Conservation (phyloP, 2,797 vertebrate genomes). For the Cephalopachus bancanus region DNA sequence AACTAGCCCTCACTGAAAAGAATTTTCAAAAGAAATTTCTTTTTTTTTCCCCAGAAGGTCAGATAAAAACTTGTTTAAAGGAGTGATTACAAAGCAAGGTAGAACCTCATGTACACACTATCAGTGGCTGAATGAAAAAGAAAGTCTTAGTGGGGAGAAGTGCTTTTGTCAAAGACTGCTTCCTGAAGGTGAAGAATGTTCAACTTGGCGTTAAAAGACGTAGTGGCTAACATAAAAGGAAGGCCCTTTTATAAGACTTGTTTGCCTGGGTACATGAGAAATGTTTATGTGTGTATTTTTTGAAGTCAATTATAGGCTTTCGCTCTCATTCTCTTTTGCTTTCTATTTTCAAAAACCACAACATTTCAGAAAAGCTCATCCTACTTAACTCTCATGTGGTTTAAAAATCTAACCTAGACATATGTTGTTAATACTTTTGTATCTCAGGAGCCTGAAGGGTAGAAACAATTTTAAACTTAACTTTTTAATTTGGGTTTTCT, state of each 20-base stretch:
- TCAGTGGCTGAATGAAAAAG: not conserved
- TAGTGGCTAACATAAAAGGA: not conserved
- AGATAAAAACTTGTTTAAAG: slow-evolving; percentile 69
- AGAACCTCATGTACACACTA: not conserved
- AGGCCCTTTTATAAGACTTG: not conserved
- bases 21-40: slow-evolving; percentile 38
- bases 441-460: slow-evolving; percentile 47
- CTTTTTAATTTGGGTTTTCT: slow-evolving; percentile 72
- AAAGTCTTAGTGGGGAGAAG: slow-evolving; percentile 2
- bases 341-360: slow-evolving; percentile 69
- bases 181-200: not conserved
- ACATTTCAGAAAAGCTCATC: slow-evolving; percentile 34
- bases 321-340: slow-evolving; percentile 61
- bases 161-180: not conserved
- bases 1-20: slow-evolving; percentile 1
- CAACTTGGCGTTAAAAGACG: slow-evolving; percentile 4
- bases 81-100: slow-evolving; percentile 26
- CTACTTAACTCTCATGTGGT: slow-evolving; percentile 53
- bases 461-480: slow-evolving; percentile 74
- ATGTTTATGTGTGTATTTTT: slow-evolving; percentile 34
- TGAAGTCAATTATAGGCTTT: slow-evolving; percentile 54
- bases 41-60: not conserved
- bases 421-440: slow-evolving; percentile 65
- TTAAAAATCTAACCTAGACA: slow-evolving; percentile 68
- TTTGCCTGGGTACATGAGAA: not conserved